A percentile compares a stretch with the other conserved stretches of the same genome.
Conservation (phyloP, 2,888 invertebrate genomes). For the Psylliodes chrysocephalus region DNA sequence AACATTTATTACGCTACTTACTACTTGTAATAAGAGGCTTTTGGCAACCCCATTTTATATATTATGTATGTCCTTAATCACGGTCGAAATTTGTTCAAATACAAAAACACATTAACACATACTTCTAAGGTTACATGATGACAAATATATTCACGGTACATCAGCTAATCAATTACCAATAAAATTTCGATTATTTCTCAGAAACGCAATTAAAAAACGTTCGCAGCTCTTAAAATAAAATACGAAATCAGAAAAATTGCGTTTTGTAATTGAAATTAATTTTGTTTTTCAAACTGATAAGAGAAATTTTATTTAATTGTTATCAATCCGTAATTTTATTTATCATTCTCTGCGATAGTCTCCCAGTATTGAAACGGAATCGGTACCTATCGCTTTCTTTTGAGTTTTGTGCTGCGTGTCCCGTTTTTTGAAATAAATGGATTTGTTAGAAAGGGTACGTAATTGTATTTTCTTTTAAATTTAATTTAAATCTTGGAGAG, state of each 20-base stretch:
- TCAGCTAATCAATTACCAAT: not conserved
- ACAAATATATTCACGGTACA: not conserved
- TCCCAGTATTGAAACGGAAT: not conserved
- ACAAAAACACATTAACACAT: too few relatives aligned
- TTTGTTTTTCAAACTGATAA: not conserved
- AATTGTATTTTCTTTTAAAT: too few relatives aligned
- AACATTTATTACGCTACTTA: too few relatives aligned
- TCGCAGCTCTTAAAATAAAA: too few relatives aligned
- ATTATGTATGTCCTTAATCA: too few relatives aligned
- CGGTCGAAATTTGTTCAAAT: too few relatives aligned
- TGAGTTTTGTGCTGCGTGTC: not conserved
- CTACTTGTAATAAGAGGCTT: too few relatives aligned
- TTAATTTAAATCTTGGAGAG: too few relatives aligned
- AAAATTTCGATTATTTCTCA: too few relatives aligned
- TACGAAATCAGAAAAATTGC: not conserved
- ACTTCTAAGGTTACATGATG: not conserved
- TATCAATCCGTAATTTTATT: not conserved
- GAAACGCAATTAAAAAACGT: too few relatives aligned
- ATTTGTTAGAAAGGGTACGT: constrained; percentile 27
- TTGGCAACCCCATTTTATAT: too few relatives aligned
- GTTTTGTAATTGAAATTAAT: not conserved
- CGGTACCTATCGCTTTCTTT: not conserved
- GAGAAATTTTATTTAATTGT: not conserved
- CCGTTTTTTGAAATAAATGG: constrained; percentile 8
- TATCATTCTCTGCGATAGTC: not conserved